Evolutionary conservation across 2,888 invertebrate genomes (phyloP), one percentile per base, ranked within the genome.

Genomic region (Archips xylosteana): DNA sequence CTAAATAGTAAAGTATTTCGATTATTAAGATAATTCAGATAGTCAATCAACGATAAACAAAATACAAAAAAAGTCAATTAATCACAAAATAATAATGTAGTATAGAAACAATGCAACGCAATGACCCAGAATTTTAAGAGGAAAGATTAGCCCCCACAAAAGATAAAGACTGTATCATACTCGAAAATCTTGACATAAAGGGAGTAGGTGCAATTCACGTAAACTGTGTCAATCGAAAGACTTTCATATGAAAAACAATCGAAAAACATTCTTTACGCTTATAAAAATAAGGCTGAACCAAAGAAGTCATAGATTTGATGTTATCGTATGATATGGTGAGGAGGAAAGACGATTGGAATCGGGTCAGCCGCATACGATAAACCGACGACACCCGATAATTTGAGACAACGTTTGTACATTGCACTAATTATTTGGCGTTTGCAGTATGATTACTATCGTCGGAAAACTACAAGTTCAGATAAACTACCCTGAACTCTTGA

Each of bases 361-460:
- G 85, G 92, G 92, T 91, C 92, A 91, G 86, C 88, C 83, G 82
- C 82, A 86, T 86, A 86, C 15, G 74, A 74, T 74, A 74, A 70
- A 70, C 64, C 8, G 69, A 60, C 13, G 73, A 65, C 73, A 70
- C 65, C 60, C 42, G 64, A 74, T 74, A 70, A 60, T 60, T 49
- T 59, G 36, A 39, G 23, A 69, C 70, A 65, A 66, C 45, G 51
- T 61, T 42, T 62, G 59, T n/a, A 51, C 64, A 51, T 64, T 61
- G 23, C 54, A 39, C 32, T 65, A 60, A 63, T 70, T 64, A 71
- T 59, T 59, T 47, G 45, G 62, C 12, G 34, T 64, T 65, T n/a
- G 32, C 49, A 51, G 47, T 54, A 63, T 47, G 9, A 61, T 72
- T 39, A 36, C 59, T 47, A 61, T 13, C 59, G 42, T 51, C 60